A percentile compares a stretch with the other conserved stretches of the same genome.
These are phyloP conservation scores for Stenichneumon culpator DNA, from an alignment of 2,888 invertebrate genomes.

Conservation along the genomic window DNA sequence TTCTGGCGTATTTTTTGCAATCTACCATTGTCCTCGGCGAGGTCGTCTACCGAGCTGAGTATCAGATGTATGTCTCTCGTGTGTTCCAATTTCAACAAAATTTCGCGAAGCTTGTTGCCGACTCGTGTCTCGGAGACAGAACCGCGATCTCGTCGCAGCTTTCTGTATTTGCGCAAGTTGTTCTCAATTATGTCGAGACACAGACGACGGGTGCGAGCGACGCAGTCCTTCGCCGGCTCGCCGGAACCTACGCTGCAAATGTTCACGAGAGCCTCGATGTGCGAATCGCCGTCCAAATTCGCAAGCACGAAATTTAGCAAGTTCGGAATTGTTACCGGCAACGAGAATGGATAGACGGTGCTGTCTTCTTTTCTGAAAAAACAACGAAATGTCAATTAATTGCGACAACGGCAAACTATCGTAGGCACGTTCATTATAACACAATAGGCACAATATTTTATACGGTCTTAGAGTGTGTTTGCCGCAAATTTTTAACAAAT, in stretches of 20 bases:
- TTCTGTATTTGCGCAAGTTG: conserved; percentile 77
- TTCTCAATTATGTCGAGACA: conserved; percentile 82
- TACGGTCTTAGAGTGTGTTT: too few relatives aligned
- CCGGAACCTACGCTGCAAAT: conserved; percentile 80
- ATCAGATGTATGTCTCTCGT: conserved; percentile 80
- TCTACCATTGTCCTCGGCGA: conserved; percentile 73
- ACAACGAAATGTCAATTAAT: conserved; percentile 19
- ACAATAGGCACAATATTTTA: background rate
- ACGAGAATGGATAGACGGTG: conserved; percentile 88
- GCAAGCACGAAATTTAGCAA: conserved; percentile 91
- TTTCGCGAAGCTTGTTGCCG: conserved; percentile 73
- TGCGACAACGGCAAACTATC: background rate
- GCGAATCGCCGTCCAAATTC: conserved; percentile 86
- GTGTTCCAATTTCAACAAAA: conserved; percentile 80
- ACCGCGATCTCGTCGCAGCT: conserved; percentile 73
- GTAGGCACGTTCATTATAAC: background rate
- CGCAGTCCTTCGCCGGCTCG: conserved; percentile 79
- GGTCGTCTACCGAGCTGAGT: conserved; percentile 77
- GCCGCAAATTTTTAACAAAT: too few relatives aligned
- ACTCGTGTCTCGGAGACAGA: conserved; percentile 61
- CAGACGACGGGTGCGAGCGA: conserved; percentile 78
- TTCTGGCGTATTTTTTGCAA: conserved; percentile 70
- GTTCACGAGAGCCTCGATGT: conserved; percentile 82
- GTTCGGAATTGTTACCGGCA: conserved; percentile 89
- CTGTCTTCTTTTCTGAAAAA: conserved; percentile 89